phyloP scores from a whole-genome alignment of 2,888 invertebrate genomes.

The Xestia ashworthii region DNA sequence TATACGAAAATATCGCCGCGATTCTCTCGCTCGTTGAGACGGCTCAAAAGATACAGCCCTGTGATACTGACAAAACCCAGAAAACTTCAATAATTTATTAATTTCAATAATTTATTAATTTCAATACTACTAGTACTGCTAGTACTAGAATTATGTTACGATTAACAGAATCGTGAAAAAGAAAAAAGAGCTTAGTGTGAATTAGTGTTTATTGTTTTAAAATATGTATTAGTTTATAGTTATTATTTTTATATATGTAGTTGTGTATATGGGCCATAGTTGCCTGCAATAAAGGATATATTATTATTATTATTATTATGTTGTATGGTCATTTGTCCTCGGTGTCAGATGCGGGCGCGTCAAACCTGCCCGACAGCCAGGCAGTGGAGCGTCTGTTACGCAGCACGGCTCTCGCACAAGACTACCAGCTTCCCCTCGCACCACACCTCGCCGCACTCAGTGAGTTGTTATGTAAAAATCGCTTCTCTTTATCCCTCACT shows the following conservation, averaged over 20 bases:
- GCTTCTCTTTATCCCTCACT: slow-evolving; percentile 5
- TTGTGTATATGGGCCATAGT: too few relatives aligned
- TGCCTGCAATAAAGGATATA: too few relatives aligned
- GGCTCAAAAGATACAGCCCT: background rate
- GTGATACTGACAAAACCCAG: background rate
- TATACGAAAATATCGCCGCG: too few relatives aligned
- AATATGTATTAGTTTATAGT: too few relatives aligned
- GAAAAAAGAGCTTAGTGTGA: background rate
- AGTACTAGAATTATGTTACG: background rate
- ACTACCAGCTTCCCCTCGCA: slow-evolving; percentile 88
- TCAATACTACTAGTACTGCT: too few relatives aligned
- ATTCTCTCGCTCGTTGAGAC: too few relatives aligned
- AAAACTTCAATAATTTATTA: too few relatives aligned
- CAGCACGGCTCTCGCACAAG: slow-evolving; percentile 85
- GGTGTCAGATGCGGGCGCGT: slow-evolving; percentile 81
- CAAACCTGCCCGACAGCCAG: slow-evolving; percentile 86
- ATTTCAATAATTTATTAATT: too few relatives aligned
- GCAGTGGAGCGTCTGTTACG: slow-evolving; percentile 88
- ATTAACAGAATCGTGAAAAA: background rate
- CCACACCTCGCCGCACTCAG: slow-evolving; percentile 89
- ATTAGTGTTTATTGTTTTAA: too few relatives aligned
- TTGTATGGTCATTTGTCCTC: slow-evolving; percentile 2
- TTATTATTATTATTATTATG: too few relatives aligned
- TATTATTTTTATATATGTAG: too few relatives aligned
- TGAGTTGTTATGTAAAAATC: slow-evolving; percentile 86